Conservation (phyloP, 2,888 invertebrate genomes). For the Gandaritis pyraliata region DNA sequence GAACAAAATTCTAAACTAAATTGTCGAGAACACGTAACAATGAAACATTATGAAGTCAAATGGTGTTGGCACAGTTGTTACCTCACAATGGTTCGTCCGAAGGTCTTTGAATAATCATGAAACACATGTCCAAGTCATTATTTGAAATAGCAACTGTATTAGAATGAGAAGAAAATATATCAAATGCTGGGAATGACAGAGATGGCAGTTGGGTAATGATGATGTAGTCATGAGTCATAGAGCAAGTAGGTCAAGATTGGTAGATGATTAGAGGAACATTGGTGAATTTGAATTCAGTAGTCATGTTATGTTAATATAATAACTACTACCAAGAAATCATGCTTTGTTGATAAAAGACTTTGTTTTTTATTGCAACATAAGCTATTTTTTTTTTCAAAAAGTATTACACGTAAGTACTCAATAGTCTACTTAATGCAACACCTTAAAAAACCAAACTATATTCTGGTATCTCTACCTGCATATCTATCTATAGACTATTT, state of each 20-base stretch:
- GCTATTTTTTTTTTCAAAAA: too few species aligned
- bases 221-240: constrained; percentile 24
- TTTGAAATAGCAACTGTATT: constrained; percentile 22
- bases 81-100: constrained; percentile 44
- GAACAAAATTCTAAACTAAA: not conserved
- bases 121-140: constrained; percentile 42
- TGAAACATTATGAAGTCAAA: constrained; percentile 44
- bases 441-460: too few species aligned
- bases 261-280: constrained; percentile 30
- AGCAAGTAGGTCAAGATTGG: constrained; percentile 40
- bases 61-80: constrained; percentile 59
- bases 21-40: constrained; percentile 9
- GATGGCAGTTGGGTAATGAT: constrained; percentile 22
- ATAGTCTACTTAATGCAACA: too few species aligned
- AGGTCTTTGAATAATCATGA: constrained; percentile 56
- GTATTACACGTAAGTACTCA: too few species aligned
- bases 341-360: not conserved
- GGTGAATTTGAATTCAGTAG: constrained; percentile 33
- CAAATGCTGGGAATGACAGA: constrained; percentile 8
- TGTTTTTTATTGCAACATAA: too few species aligned
- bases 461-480: constrained; percentile 5
- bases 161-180: constrained; percentile 23
- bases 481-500: not conserved
- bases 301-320: not conserved
- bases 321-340: not conserved